A percentile compares a stretch with the other conserved stretches of the same genome.
phyloP scores from a whole-genome alignment of 2,113 vertebrate species.

The Oxygymnocypris stewartii region DNA sequence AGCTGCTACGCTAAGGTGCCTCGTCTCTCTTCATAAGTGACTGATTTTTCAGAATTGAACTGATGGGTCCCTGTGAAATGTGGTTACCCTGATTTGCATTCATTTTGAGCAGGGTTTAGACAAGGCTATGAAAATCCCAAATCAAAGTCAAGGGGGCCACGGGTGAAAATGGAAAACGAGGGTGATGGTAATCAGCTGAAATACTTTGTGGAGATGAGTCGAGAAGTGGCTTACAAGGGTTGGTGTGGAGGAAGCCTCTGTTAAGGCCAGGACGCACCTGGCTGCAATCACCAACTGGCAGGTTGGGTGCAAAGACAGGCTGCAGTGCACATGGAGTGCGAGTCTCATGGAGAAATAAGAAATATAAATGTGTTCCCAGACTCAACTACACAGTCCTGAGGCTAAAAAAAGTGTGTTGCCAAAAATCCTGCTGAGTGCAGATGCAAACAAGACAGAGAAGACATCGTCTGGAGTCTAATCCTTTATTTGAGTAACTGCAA shows the following conservation, averaged over 20 bases:
- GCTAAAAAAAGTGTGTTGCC: not conserved
- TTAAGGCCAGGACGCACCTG: not conserved
- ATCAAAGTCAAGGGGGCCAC: constrained; percentile 36
- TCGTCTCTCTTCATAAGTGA: not conserved
- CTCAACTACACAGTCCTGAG: not conserved
- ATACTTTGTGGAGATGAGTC: not conserved
- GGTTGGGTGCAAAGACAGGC: not conserved
- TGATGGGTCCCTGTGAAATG: constrained; percentile 25
- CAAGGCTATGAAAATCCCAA: constrained; percentile 19
- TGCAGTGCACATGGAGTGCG: not conserved
- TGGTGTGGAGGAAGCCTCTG: not conserved
- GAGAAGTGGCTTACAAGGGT: constrained; percentile 1
- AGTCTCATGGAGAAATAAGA: not conserved
- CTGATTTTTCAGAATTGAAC: constrained; percentile 36
- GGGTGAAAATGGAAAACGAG: not conserved
- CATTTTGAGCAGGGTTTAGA: not conserved
- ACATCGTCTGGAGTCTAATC: not conserved
- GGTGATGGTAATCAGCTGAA: constrained; percentile 35
- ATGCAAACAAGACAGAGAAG: not conserved
- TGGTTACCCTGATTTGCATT: constrained; percentile 40
- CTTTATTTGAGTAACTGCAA: not conserved
- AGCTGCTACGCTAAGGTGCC: constrained; percentile 10
- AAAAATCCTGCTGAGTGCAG: constrained; percentile 11
- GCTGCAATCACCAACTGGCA: not conserved
- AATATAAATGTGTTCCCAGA: not conserved